Base-by-base conservation (phyloP, 1,140 invertebrate species). In the Nomia melanderi region DNA sequence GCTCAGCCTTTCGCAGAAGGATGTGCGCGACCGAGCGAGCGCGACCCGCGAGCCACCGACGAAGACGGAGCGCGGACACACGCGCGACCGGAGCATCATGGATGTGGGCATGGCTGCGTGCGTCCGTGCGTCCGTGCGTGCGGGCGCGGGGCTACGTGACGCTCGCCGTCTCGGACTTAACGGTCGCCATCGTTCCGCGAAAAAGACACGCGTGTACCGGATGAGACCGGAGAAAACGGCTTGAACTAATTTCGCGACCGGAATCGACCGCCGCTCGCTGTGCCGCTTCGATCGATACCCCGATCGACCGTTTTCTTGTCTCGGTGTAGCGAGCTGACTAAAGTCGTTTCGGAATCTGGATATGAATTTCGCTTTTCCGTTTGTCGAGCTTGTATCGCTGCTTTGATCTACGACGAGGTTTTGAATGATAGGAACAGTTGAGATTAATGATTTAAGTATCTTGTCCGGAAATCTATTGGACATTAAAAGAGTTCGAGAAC, bases 1-100 rank as follows among this genome's bases (percentile, higher is more conserved):
- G 60, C 66, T 53, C 84, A 82, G 76, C 79, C 86, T 85, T 87
- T 87, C 86, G 84, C 82, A 64, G 73, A 76, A 76, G 73, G 54
- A 76, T 76, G 73, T 41, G 29, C 64, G 64, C 73, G 50, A 20
- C 31, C 23, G 33, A 39, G 59, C 31, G n/a, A 39, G 3, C n/a
- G 11, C 29, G n/a, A 56, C 60, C 31, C 27, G 41, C 39, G 63
- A 11, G 3, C 23, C 7, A 65, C 33, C 23, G n/a, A 65, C 27
- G 27, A 3, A 5, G 41, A 44, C 0, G 17, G n/a, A 53, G 8
- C 41, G 2, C 11, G 20, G 5, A 47, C 36, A 36, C 44, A 44
- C 60, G 50, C 44, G 47, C 56, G 56, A 44, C 31, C 56, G 62
- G 33, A 53, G 56, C 56, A 69, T 47, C 47, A 44, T 50, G 50